Evolutionary conservation across 2,888 invertebrate species (phyloP), one percentile per base, ranked within the genome.

Genomic region (Drosophila atripex): DNA sequence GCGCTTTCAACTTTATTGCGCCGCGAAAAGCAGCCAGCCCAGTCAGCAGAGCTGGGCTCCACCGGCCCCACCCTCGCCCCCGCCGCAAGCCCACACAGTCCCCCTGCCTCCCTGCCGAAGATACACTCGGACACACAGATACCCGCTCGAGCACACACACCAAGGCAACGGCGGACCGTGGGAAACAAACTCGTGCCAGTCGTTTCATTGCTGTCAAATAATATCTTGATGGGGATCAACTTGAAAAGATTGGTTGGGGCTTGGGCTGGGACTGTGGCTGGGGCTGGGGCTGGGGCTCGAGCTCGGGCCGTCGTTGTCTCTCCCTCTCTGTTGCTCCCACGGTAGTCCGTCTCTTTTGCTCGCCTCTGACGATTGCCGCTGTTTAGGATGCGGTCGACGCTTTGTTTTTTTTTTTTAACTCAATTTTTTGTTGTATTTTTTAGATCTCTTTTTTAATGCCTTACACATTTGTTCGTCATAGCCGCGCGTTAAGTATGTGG

Each of bases 161-260:
- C 16, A 50, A 77, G 82, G 80, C 89, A 89, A 77, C 79, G 75
- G 76, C 90, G 89, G 89, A 90, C 91, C 90, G 90, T 90, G 90
- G 90, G 90, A 90, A 90, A 90, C 90, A 90, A 90, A 90, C 90
- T 90, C 91, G 90, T 90, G 90, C 90, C 91, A 90, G 90, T 90
- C 90, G 90, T 89, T 90, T 90, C 89, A 90, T 88, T 89, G 90
- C 89, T 89, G 90, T 90, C 90, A 90, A 90, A 90, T 90, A 89
- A 86, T 90, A 90, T 90, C 89, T 90, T 89, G 90, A 90, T 89
- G 90, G 84, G 82, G 86, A 88, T 88, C 89, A 89, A 89, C 86
- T 89, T 85, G 84, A 85, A 88, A 88, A 85, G 84, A 85, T 85
- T 85, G 84, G 83, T 86, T 88, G 84, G 84, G 88, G 79, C 55